phyloP scores from a whole-genome alignment of 2,888 invertebrate genomes.

The Drosophila tripunctata region DNA sequence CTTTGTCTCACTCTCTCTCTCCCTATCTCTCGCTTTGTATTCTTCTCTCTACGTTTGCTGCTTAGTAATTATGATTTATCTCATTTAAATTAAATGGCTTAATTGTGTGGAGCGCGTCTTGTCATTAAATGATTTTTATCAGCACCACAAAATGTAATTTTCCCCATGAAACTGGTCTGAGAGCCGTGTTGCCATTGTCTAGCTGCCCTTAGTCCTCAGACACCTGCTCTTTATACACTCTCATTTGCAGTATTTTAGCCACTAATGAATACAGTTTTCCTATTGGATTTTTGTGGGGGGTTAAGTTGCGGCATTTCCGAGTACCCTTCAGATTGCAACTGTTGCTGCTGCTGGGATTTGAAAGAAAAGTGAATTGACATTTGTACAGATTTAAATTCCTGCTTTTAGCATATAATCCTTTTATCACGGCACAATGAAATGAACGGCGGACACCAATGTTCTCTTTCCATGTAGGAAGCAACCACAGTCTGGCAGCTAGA shows the following conservation, averaged over 20 bases:
- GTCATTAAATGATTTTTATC: conserved; percentile 81
- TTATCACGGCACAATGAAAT: conserved; percentile 55
- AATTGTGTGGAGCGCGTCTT: conserved; percentile 71
- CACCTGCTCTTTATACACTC: conserved; percentile 12
- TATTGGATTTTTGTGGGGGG: conserved; percentile 16
- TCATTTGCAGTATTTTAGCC: conserved; percentile 25
- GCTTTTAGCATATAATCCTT: conserved; percentile 75
- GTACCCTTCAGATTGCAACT: conserved; percentile 20
- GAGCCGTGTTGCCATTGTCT: conserved; percentile 29
- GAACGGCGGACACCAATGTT: not conserved
- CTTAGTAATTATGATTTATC: conserved; percentile 79
- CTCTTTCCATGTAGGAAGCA: not conserved
- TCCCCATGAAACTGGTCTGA: conserved; percentile 13
- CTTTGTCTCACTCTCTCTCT: not conserved
- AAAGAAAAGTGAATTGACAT: conserved; percentile 56
- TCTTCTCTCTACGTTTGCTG: conserved; percentile 22
- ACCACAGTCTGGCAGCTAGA: not conserved
- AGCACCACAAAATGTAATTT: conserved; percentile 64
- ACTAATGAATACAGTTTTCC: conserved; percentile 31
- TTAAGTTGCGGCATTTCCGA: not conserved
- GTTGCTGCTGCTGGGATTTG: conserved; percentile 28
- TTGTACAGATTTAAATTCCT: conserved; percentile 69
- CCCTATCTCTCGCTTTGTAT: not conserved
- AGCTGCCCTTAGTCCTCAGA: conserved; percentile 5
- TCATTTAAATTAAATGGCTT: conserved; percentile 80